These are phyloP conservation scores for Argyrosomus regius DNA, from an alignment of 2,797 vertebrate genomes.

Conservation along the genomic window DNA sequence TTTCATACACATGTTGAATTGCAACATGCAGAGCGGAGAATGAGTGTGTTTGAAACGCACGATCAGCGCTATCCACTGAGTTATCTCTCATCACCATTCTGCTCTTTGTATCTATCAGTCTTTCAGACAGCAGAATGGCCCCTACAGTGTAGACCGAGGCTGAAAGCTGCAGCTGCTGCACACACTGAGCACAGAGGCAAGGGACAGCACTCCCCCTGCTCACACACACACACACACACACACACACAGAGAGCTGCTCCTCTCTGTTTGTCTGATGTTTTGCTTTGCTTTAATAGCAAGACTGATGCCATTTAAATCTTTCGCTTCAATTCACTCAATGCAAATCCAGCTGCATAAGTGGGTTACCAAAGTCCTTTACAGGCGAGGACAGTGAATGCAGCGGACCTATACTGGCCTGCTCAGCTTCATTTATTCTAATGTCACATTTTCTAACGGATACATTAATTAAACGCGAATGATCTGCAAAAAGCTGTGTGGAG, in stretches of 20 bases:
- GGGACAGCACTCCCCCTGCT: slow-evolving; percentile 62
- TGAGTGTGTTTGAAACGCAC: slow-evolving; percentile 52
- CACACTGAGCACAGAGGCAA: slow-evolving; percentile 66
- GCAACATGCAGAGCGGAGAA: slow-evolving; percentile 12
- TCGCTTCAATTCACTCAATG: slow-evolving; percentile 77
- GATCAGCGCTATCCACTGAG: slow-evolving; percentile 51
- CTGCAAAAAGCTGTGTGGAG: slow-evolving; percentile 7
- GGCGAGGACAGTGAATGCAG: slow-evolving; percentile 46
- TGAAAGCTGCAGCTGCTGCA: slow-evolving; percentile 81
- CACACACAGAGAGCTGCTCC: slow-evolving; percentile 46
- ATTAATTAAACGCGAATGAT: slow-evolving; percentile 33
- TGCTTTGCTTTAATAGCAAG: slow-evolving; percentile 81
- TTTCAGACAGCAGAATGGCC: slow-evolving; percentile 79
- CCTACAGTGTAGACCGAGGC: slow-evolving; percentile 75
- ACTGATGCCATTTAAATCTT: slow-evolving; percentile 86
- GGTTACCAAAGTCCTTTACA: slow-evolving; percentile 68
- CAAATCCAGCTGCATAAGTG: slow-evolving; percentile 82
- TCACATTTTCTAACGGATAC: slow-evolving; percentile 31
- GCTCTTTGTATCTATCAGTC: slow-evolving; percentile 70
- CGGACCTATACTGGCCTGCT: slow-evolving; percentile 15
- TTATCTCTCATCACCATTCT: slow-evolving; percentile 65
- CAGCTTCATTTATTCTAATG: slow-evolving; percentile 37
- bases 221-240: slow-evolving; percentile 25
- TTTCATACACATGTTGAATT: slow-evolving; percentile 52
- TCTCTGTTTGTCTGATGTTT: slow-evolving; percentile 79